Conservation (phyloP, 2,113 vertebrate genomes). For the Azemiops feae region DNA sequence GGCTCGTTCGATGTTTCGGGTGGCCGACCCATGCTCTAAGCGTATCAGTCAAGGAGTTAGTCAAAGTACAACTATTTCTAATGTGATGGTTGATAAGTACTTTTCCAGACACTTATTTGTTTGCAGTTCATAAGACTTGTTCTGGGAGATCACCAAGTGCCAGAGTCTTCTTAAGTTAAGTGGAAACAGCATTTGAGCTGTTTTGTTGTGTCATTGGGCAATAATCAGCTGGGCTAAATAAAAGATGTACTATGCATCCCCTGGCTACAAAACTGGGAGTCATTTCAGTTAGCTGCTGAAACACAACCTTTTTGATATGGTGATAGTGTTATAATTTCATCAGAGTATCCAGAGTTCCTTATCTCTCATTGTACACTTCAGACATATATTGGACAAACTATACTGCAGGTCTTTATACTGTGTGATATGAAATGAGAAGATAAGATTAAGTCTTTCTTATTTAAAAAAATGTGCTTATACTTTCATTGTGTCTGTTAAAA, state of each 20-base stretch:
- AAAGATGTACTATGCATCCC: constrained; percentile 46
- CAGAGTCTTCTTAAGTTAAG: constrained; percentile 44
- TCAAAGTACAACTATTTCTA: constrained; percentile 8
- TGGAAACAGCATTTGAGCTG: constrained; percentile 22
- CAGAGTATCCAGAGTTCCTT: constrained; percentile 43
- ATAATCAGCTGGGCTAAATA: constrained; percentile 60
- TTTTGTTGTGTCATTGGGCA: constrained; percentile 48
- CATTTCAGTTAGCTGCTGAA: constrained; percentile 47
- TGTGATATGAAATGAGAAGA: neutral
- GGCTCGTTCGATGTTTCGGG: no score
- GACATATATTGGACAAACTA: constrained; percentile 16
- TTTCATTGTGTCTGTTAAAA: constrained; percentile 7
- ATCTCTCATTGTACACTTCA: constrained; percentile 28
- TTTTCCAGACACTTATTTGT: constrained; percentile 27
- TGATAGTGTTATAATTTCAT: constrained; percentile 34
- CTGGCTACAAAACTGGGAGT: constrained; percentile 44
- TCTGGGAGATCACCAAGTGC: constrained; percentile 37
- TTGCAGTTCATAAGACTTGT: constrained; percentile 18
- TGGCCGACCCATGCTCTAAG: no score
- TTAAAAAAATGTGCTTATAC: neutral
- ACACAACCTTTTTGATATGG: constrained; percentile 31
- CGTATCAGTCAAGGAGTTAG: neutral
- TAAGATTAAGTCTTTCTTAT: neutral
- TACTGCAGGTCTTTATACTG: neutral
- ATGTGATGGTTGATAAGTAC: constrained; percentile 7